phyloP scores from a whole-genome alignment of 2,888 invertebrate species.

The Orthonevra nobilis region DNA sequence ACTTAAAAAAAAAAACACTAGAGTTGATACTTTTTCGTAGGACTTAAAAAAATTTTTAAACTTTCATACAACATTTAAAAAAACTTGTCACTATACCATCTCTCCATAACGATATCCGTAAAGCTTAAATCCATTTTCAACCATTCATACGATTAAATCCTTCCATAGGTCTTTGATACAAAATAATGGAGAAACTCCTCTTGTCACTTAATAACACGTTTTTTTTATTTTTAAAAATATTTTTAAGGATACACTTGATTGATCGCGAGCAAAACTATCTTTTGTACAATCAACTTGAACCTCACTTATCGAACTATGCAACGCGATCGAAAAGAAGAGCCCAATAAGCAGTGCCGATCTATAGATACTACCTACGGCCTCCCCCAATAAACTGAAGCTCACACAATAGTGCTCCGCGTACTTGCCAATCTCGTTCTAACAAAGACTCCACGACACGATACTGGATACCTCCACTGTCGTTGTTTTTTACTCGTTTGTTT shows the following conservation, averaged over 20 bases:
- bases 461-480: neutral
- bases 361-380: constrained; percentile 8
- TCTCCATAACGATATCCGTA: constrained; percentile 60
- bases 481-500: constrained; percentile 6
- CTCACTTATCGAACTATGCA: constrained; percentile 53
- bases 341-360: too few relatives aligned
- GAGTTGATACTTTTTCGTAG: too few relatives aligned
- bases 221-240: too few relatives aligned
- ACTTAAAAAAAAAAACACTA: too few relatives aligned
- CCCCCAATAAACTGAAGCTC: constrained; percentile 47
- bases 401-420: neutral
- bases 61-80: too few relatives aligned
- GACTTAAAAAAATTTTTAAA: too few relatives aligned
- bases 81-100: too few relatives aligned
- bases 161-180: too few relatives aligned
- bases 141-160: too few relatives aligned
- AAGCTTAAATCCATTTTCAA: constrained; percentile 59
- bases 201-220: too few relatives aligned
- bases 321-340: too few relatives aligned
- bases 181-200: neutral
- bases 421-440: constrained; percentile 16
- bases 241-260: too few relatives aligned
- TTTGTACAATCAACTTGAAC: constrained; percentile 49
- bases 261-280: neutral
- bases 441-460: constrained; percentile 10